Evolutionary conservation across 2,113 vertebrate species (phyloP).

Genomic region (Cryptotis parvus): DNA sequence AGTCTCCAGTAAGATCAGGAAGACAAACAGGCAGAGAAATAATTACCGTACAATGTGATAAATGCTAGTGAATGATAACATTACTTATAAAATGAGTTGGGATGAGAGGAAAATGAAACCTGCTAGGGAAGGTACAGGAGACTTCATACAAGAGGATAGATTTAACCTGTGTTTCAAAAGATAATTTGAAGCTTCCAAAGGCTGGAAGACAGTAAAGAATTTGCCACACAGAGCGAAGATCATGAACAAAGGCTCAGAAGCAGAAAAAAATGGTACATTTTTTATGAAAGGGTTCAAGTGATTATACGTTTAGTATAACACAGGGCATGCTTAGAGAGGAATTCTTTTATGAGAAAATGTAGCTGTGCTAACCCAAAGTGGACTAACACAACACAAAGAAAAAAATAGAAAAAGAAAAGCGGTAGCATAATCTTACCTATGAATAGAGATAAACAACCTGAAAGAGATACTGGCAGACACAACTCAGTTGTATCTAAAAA

Average conservation of each 20-base stretch:
- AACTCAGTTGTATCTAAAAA: conserved; percentile 8
- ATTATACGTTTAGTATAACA: background rate
- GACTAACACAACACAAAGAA: background rate
- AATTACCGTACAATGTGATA: background rate
- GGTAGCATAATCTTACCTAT: background rate
- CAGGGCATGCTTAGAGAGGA: background rate
- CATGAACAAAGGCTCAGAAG: conserved; percentile 7
- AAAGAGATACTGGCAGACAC: background rate
- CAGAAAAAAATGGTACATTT: background rate
- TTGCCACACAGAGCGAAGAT: background rate
- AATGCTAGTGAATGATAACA: background rate
- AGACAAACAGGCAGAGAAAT: conserved; percentile 1
- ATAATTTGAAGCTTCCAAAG: background rate
- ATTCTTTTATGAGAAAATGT: background rate
- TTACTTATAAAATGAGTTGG: conserved; percentile 27
- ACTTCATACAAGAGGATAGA: background rate
- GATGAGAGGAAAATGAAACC: background rate
- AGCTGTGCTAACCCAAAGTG: background rate
- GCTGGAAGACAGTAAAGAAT: background rate
- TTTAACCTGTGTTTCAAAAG: conserved; percentile 42
- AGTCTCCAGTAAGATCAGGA: background rate
- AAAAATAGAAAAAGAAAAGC: conserved; percentile 20
- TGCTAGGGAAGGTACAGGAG: background rate
- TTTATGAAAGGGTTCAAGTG: background rate
- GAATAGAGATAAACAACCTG: background rate